Conservation (phyloP, 2,888 invertebrate species). For the Machimus atricapillus region DNA sequence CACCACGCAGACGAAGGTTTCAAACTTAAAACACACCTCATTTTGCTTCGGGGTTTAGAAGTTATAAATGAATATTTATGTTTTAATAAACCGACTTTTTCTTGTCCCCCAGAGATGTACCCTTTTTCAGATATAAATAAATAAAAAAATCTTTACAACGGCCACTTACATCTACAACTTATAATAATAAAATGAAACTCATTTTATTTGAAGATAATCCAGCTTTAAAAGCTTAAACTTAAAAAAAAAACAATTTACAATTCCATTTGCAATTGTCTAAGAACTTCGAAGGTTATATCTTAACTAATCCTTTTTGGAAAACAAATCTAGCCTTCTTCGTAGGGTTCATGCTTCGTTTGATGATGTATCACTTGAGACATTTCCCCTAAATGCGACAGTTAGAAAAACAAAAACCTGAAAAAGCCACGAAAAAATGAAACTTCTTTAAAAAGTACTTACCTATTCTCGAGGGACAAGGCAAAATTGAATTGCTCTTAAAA, state of each 20-base stretch:
- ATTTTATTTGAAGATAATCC: not conserved
- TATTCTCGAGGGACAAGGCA: not conserved
- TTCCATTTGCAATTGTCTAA: not conserved
- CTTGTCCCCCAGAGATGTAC: too few relatives aligned
- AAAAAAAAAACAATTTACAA: not conserved
- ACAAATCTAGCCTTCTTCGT: not conserved
- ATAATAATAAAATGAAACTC: not conserved
- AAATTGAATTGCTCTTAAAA: conserved; percentile 43
- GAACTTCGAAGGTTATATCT: not conserved
- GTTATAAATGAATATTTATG: too few relatives aligned
- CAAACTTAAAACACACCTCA: too few relatives aligned
- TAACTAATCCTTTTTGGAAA: not conserved
- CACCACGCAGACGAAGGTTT: too few relatives aligned
- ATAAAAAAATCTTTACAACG: too few relatives aligned
- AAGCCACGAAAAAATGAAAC: conserved; percentile 19
- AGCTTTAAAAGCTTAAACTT: not conserved
- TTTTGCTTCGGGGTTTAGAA: too few relatives aligned
- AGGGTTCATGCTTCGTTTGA: not conserved
- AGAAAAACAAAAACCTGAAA: conserved; percentile 5
- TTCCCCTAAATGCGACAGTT: not conserved
- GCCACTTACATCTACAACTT: too few relatives aligned
- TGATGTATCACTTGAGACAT: conserved; percentile 4
- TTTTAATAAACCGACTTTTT: too few relatives aligned
- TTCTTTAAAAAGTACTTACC: conserved; percentile 20
- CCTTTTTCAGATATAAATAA: too few relatives aligned